Percentiles rank a stretch among this genome's conserved stretches.
phyloP scores from a whole-genome alignment of 2,888 invertebrate genomes.

The Epiblema foenella region DNA sequence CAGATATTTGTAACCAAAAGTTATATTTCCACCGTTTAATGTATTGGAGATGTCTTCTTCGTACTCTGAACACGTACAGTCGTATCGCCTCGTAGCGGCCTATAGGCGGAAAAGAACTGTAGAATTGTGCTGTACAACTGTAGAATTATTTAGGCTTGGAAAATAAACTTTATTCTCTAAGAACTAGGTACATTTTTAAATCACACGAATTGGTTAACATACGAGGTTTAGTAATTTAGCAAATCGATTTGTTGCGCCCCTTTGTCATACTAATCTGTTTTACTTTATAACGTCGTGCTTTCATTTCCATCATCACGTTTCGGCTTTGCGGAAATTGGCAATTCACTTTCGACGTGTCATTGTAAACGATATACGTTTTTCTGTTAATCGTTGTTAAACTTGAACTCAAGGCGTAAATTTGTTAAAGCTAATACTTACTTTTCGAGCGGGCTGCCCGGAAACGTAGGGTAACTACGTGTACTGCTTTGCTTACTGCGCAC shows the following conservation, averaged over 20 bases:
- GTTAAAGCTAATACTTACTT: neutral
- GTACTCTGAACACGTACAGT: constrained; percentile 19
- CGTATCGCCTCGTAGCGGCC: neutral
- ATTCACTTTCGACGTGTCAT: constrained; percentile 39
- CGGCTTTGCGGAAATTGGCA: constrained; percentile 42
- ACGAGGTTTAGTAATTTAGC: neutral
- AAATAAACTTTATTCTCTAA: neutral
- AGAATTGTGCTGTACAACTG: neutral
- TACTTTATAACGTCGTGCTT: constrained; percentile 38
- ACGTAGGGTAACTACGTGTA: too few species aligned
- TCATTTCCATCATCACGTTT: constrained; percentile 40
- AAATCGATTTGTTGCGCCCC: constrained; percentile 22
- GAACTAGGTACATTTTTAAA: neutral
- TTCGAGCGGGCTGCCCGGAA: too few species aligned
- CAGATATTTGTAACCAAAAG: constrained; percentile 20
- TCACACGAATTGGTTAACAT: neutral
- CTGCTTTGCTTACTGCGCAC: too few species aligned
- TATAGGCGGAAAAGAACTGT: constrained; percentile 20
- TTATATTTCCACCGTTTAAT: constrained; percentile 2
- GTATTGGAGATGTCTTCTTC: constrained; percentile 18
- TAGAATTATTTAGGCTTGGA: constrained; percentile 2
- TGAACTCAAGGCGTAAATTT: constrained; percentile 11
- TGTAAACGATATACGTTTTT: constrained; percentile 35
- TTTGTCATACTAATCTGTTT: constrained; percentile 38
- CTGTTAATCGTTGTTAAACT: constrained; percentile 16